Base-by-base conservation (phyloP, 1,140 invertebrate genomes). In the Monochamus saltuarius region DNA sequence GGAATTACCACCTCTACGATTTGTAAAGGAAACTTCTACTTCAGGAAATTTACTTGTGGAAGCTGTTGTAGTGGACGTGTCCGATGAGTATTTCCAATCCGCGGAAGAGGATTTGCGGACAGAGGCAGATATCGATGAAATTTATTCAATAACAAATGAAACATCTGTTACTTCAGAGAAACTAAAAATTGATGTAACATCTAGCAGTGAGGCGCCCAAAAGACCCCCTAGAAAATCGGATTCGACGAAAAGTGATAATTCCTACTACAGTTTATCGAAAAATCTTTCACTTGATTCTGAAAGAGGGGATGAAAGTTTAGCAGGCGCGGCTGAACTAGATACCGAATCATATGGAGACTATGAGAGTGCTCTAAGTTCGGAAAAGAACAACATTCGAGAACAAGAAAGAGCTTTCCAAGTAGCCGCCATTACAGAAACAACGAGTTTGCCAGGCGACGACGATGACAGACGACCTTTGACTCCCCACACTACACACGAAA, bases 21-120 rank as follows among this genome's bases (percentile, higher is more conserved):
- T 95, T 73, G 86, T 90, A 0, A 93, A 94, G 75, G 91, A 95
- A 79, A 90, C 91, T 0, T 92, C 91, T 0, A 90, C 86, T 19
- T 91, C 91, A 1, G 90, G 91, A 13, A 91, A 92, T 75, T 78
- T 94, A 4, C 72, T 92, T 0, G 92, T 94, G 90, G 92, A 95
- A 80, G 92, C 92, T 1, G 89, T 94, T 13, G 88, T 95, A 3
- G 94, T 95, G 50, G 92, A 95, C 67, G 90, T 95, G n/a, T 87
- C 89, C 0, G 89, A 89, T 7, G 89, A 92, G 67, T 91, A 90
- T 65, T 92, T 91, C 67, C 78, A 82, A 0, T 80, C 84, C 14
- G 85, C 85, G 1, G 89, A 91, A 75, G 89, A 90, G 71, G 90
- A 92, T 75, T 78, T 89, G 56, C 82, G 89, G 55, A 94, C 91